Base-by-base conservation (phyloP, 2,888 invertebrate species). In the Parascotia fuliginaria region DNA sequence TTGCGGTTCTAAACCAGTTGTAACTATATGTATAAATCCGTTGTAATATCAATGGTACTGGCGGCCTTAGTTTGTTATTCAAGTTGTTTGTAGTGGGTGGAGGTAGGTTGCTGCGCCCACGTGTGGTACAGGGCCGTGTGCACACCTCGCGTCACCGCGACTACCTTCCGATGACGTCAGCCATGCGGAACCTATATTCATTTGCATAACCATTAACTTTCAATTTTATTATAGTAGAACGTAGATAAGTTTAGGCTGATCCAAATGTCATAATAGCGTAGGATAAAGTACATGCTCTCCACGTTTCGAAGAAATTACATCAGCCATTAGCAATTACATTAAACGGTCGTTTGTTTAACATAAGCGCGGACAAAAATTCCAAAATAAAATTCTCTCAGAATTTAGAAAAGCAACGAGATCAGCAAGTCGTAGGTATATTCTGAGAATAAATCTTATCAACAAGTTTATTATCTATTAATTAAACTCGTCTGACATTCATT, bases 41-140 rank as follows among this genome's bases (percentile, higher is more conserved):
- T 42, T 34, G n/a, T n/a, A 12, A 32, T 6, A 15, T 28, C 13
- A 39, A 33, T 28, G 11, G 12, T 33, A 39, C 11, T 16, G 27
- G 6, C n/a, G 9, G 27, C 9, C 27, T 39, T n/a, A n/a, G n/a
- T n/a, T 65, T 45, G 56, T 53, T 43, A 72, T 74, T 66, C 59
- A 46, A 66, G 70, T 75, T 77, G 69, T 73, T 64, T 55, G 39
- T 56, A 53, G 90, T 89, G 81, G 89, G 89, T 69, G 77, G 77
- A 72, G 70, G 72, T 84, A 87, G 85, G 87, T 87, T 83, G 75
- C 61, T 63, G 73, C 82, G 79, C 89, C 89, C 79, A 88, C 90
- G 81, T 78, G 42, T 59, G 69, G 54, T 60, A 67, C 77, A 78
- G 90, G 85, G 88, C 87, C 90, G 91, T 89, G 90, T 89, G 91